These are phyloP conservation scores for Channallabes apus DNA, from an alignment of 2,797 vertebrate genomes.

Conservation along the genomic window DNA sequence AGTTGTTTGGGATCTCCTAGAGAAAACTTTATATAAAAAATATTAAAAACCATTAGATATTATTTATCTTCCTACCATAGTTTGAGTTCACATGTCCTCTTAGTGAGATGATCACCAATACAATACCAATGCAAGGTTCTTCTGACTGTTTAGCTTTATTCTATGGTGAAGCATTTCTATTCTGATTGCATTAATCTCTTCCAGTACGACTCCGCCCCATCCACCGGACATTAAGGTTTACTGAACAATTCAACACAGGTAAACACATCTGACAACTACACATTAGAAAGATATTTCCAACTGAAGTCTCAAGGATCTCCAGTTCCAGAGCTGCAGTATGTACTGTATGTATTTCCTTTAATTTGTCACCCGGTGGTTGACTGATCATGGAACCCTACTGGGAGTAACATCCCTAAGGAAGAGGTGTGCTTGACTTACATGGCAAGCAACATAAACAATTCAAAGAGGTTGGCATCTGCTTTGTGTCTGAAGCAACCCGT, in stretches of 20 bases:
- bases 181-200: not conserved
- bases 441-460: constrained; percentile 13
- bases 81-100: not conserved
- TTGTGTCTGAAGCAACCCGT: constrained; percentile 24
- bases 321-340: not conserved
- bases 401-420: not conserved
- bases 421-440: not conserved
- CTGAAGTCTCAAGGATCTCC: not conserved
- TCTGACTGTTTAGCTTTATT: not conserved
- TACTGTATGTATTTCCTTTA: not conserved
- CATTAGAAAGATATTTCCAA: not conserved
- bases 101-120: not conserved
- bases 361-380: not conserved
- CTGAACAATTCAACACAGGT: not conserved
- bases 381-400: not conserved
- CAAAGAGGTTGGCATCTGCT: constrained; percentile 17
- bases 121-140: not conserved
- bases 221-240: not conserved
- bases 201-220: not conserved
- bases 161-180: not conserved
- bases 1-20: too few species aligned
- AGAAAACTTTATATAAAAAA: too few species aligned
- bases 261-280: not conserved
- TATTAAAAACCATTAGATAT: not conserved
- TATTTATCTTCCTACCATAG: not conserved